These are phyloP conservation scores for Trachelus stipa DNA, from an alignment of 2,888 invertebrate species.

Conservation along the genomic window DNA sequence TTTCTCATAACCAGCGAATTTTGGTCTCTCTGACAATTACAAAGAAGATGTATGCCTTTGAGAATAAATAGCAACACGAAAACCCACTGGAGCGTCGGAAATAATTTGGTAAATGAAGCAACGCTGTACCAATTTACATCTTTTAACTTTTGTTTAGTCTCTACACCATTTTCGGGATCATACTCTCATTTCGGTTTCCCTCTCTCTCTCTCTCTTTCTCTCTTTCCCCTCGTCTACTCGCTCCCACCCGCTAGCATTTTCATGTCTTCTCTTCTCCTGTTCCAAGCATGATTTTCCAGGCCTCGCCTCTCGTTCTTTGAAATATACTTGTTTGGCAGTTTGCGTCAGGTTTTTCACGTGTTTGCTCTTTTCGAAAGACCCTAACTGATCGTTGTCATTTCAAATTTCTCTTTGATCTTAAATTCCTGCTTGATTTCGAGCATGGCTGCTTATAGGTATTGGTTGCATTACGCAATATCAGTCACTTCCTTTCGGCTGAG, in stretches of 20 bases:
- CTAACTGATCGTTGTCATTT: background rate
- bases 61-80: background rate
- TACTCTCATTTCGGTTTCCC: background rate
- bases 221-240: too few relatives aligned
- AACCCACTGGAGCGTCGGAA: slow-evolving; percentile 5
- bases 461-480: background rate
- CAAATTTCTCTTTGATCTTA: background rate
- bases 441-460: background rate
- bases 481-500: background rate
- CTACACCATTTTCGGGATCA: slow-evolving; percentile 1
- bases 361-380: background rate
- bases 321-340: slow-evolving; percentile 50
- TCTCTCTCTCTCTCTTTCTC: background rate
- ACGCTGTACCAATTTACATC: slow-evolving; percentile 24
- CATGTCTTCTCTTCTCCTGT: background rate
- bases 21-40: background rate
- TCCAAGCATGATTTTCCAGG: background rate
- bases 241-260: background rate
- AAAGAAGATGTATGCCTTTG: slow-evolving; percentile 9
- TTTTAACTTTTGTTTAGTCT: slow-evolving; percentile 18
- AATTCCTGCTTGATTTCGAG: background rate
- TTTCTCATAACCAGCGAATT: background rate
- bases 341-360: slow-evolving; percentile 26
- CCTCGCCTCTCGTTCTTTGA: slow-evolving; percentile 17
- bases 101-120: slow-evolving; percentile 23